A percentile compares a stretch with the other conserved stretches of the same genome.
Conservation (phyloP, 1,140 invertebrate genomes). For the Drosophila cardini region DNA sequence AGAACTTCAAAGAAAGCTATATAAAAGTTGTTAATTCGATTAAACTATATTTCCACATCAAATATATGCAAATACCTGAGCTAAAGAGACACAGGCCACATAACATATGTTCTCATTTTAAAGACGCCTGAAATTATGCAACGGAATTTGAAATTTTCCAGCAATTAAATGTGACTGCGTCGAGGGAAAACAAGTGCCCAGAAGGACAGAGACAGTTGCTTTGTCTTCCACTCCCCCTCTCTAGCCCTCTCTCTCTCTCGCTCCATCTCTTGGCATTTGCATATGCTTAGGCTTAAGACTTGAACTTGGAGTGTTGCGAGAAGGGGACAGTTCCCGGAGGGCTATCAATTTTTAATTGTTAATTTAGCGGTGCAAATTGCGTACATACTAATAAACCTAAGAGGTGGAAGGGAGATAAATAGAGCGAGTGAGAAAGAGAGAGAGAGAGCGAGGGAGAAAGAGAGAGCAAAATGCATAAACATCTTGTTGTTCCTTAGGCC, state of each 20-base stretch:
- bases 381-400: conserved; percentile 54
- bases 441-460: not conserved
- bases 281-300: conserved; percentile 31
- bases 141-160: conserved; percentile 61
- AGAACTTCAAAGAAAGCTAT: no score
- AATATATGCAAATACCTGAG: not conserved
- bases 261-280: conserved; percentile 29
- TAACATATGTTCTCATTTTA: conserved; percentile 10
- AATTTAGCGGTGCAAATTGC: conserved; percentile 79
- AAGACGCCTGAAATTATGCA: conserved; percentile 48
- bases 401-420: not conserved
- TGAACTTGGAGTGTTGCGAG: not conserved
- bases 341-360: conserved; percentile 84
- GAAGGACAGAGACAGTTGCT: conserved; percentile 34
- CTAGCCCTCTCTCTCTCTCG: not conserved
- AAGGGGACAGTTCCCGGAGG: conserved; percentile 45
- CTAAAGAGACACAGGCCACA: not conserved
- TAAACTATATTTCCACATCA: no score
- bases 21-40: no score
- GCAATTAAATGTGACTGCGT: conserved; percentile 60
- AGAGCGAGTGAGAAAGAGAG: not conserved
- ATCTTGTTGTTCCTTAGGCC: conserved; percentile 24
- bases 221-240: no score
- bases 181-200: conserved; percentile 34
- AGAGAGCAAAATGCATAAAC: conserved; percentile 24